Base-by-base conservation (phyloP, 2,888 invertebrate genomes). In the Agonopterix heracliana region DNA sequence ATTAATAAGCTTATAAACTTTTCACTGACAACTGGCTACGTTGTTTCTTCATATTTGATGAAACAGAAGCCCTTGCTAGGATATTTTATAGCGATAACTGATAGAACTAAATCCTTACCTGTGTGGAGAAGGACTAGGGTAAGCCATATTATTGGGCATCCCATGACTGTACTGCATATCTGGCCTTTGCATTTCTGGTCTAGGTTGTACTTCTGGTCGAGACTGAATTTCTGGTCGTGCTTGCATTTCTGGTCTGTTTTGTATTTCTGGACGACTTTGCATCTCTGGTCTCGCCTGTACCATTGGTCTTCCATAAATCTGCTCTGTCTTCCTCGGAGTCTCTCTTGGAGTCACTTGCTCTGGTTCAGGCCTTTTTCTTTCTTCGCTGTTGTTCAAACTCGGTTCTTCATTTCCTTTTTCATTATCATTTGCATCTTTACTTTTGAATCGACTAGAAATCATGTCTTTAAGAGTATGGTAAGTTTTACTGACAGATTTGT, bases 391-490 rank as follows among this genome's bases (percentile, higher is more conserved):
- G 68, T 93, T 93, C 47, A 93, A 74, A 60, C 90, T 81, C 0
- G 80, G 67, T 59, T 89, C 87, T 41, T 91, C 91, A 48, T 78
- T 81, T 41, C 69, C 74, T 52, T 82, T 89, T 26, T 91, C 91
- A 49, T 84, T 89, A 17, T 91, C 91, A 65, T 79, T 88, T 43
- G 78, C 91, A 26, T 89, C 89, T 70, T 90, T 91, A 61, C 89
- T 92, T 64, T 93, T 93, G 74, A 95, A 95, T 65, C 93, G 91
- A 73, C 93, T 94, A 14, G 94, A 94, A 68, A 95, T 94, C 90
- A 95, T 93, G 66, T 95, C 95, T 86, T 94, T 95, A 54, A 95
- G 90, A 3, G 95, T 94, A 72, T 95, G 93, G 68, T 95, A 95
- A 0, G 95, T 95, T 78, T 94, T 93, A 44, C 93, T 92, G 51